Conservation (phyloP, 2,888 invertebrate species). For the Macrosiphum euphorbiae region DNA sequence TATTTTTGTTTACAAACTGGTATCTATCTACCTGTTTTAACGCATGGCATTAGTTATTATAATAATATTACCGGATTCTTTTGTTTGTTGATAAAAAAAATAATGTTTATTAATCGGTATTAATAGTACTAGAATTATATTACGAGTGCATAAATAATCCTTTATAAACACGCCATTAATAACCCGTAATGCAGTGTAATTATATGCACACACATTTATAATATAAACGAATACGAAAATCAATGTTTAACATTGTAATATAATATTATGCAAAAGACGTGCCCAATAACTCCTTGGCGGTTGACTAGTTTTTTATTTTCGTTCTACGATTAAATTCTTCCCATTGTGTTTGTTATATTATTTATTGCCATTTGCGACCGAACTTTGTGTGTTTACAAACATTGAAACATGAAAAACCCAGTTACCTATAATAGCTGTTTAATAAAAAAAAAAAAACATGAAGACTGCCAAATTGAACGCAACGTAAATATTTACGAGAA, state of each 20-base stretch:
- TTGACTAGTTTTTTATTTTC: background rate
- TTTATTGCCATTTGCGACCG: background rate
- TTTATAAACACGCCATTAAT: background rate
- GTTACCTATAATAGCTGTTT: conserved; percentile 12
- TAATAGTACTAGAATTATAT: background rate
- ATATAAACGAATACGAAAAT: background rate
- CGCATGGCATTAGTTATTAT: background rate
- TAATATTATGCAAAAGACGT: conserved; percentile 10
- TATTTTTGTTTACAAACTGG: background rate
- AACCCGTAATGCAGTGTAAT: background rate
- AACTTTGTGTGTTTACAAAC: conserved; percentile 15
- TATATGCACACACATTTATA: background rate
- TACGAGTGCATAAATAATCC: background rate
- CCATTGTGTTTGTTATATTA: background rate
- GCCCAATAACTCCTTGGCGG: background rate
- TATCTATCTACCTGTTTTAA: background rate
- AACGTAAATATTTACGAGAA: background rate
- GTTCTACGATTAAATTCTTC: background rate
- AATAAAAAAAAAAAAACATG: background rate
- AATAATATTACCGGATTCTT: conserved; percentile 10
- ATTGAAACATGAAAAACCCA: conserved; percentile 9
- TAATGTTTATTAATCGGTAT: conserved; percentile 7
- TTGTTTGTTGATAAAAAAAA: background rate
- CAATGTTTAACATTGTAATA: background rate
- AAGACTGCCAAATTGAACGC: background rate